Base-by-base conservation (phyloP, 2,888 invertebrate species). In the Pteria penguin region DNA sequence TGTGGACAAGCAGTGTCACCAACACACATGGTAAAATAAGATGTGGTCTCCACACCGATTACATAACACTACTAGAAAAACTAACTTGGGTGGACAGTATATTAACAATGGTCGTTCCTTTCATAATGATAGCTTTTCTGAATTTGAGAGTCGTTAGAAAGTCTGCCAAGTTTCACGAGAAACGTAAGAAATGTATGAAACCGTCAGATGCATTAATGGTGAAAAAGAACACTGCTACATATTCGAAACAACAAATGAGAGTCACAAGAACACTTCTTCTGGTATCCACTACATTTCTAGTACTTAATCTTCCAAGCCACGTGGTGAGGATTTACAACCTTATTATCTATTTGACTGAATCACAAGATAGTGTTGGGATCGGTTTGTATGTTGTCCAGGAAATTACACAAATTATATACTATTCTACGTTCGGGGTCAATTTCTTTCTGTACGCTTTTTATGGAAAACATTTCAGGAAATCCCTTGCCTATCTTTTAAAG, bases 291-390 rank as follows among this genome's bases (percentile, higher is more conserved):
- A 83, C 85, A 2, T 87, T 89, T 68, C 78, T 90, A 4, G 78
- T 88, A 54, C 78, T 90, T 4, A 88, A 87, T 67, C 76, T 90
- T n/a, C 89, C 89, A 1, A 87, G 86, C 22, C 88, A 90, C 74
- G 81, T 82, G 5, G 78, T 88, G 27, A 77, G 87, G 26, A 72
- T 88, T 5, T 81, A 83, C 61, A 82, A 78, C 33, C 75, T 87
- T 4, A 81, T 88, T 18, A 52, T 68, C 11, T 58, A 79, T 3
- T 55, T 72, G 8, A 61, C 67, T 4, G 62, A 61, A 26, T 36
- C 58, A 0, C 26, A 61, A 2, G 52, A 75, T 2, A 62, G 60
- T 1, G 57, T 82, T 11, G 71, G 75, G 2, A 70, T 75, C 57
- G 63, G 78, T 18, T 73, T 74, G 22, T 78, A 78, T 24, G 73